phyloP scores from a whole-genome alignment of 2,888 invertebrate species.

The Dorcus hopei region DNA sequence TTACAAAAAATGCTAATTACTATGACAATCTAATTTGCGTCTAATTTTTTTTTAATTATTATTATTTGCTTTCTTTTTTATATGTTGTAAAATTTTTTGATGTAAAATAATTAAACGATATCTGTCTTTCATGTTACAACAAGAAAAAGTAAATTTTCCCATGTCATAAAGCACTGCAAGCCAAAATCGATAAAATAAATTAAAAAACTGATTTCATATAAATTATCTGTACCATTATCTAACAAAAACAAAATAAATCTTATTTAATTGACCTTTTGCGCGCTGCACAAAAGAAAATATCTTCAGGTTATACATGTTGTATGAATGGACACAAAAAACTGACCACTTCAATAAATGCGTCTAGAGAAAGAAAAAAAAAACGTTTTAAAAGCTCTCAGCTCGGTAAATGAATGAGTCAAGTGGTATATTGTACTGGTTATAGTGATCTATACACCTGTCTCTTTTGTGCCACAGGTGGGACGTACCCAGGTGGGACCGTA shows the following conservation, averaged over 20 bases:
- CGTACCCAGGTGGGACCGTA: background rate
- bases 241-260: background rate
- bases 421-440: background rate
- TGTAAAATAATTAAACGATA: no score
- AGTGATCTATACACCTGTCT: constrained; percentile 18
- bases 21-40: no score
- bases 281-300: background rate
- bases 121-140: no score
- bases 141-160: no score
- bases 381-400: background rate
- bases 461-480: constrained; percentile 8
- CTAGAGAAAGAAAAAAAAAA: background rate
- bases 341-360: background rate
- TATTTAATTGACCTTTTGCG: background rate
- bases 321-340: background rate
- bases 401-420: background rate
- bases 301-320: background rate
- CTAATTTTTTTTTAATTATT: no score
- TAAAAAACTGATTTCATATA: no score
- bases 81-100: no score
- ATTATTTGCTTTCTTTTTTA: no score
- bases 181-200: no score
- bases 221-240: background rate
- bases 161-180: no score
- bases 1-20: no score